Percentiles rank a stretch among this genome's conserved stretches.
Conservation (phyloP, 2,797 vertebrate species). For the Hypotaenidia philippensis region DNA sequence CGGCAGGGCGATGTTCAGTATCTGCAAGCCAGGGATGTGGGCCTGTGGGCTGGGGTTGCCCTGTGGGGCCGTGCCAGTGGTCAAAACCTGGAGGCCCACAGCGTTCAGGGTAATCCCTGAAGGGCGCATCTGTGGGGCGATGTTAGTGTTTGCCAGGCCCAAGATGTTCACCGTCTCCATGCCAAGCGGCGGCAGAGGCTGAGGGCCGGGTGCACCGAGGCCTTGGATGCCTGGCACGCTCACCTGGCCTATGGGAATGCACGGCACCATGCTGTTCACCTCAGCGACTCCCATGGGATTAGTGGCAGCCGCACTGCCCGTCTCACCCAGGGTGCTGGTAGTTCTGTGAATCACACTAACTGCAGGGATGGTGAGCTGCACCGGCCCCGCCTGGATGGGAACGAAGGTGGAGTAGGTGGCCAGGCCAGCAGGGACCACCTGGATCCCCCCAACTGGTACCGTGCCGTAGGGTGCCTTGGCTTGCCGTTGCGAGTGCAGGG, state of each 20-base stretch:
- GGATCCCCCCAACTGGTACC: slow-evolving; percentile 93
- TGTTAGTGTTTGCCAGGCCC: slow-evolving; percentile 85
- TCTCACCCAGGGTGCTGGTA: slow-evolving; percentile 77
- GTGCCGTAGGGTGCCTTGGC: slow-evolving; percentile 88
- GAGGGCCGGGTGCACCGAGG: slow-evolving; percentile 79
- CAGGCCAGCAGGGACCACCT: slow-evolving; percentile 91
- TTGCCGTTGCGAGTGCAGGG: slow-evolving; percentile 94
- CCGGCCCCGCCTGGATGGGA: slow-evolving; percentile 90
- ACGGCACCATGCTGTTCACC: slow-evolving; percentile 86
- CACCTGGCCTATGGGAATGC: slow-evolving; percentile 92
- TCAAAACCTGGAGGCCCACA: slow-evolving; percentile 91
- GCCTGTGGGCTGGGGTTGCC: slow-evolving; percentile 82
- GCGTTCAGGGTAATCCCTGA: slow-evolving; percentile 92
- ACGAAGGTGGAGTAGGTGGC: slow-evolving; percentile 95
- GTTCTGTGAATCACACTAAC: slow-evolving; percentile 92
- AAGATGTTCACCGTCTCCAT: slow-evolving; percentile 91
- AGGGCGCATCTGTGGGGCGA: slow-evolving; percentile 83
- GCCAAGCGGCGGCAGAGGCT: slow-evolving; percentile 81
- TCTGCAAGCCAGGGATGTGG: slow-evolving; percentile 90
- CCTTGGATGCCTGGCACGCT: slow-evolving; percentile 84
- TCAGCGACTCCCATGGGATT: slow-evolving; percentile 85
- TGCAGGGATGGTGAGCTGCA: slow-evolving; percentile 94
- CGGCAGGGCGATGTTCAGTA: slow-evolving; percentile 93
- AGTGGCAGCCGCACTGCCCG: neutral
- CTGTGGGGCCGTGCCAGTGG: slow-evolving; percentile 84